These are phyloP conservation scores for Margarornis squamiger DNA, from an alignment of 2,797 vertebrate species.

Conservation along the genomic window DNA sequence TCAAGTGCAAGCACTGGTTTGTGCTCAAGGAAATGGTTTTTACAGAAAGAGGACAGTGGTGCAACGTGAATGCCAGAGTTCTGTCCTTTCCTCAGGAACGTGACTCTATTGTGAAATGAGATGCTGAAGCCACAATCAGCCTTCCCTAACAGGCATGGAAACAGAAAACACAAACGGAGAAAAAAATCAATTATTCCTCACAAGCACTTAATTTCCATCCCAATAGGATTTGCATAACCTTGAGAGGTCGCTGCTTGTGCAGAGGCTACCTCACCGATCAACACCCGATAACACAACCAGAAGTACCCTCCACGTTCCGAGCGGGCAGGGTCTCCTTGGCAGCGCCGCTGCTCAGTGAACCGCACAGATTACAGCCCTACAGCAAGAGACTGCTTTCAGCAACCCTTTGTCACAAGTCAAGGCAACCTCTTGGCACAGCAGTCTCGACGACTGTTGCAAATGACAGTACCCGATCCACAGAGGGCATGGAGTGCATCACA, in stretches of 20 bases:
- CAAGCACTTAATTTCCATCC: background rate
- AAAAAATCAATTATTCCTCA: background rate
- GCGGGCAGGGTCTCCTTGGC: background rate
- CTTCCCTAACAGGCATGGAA: background rate
- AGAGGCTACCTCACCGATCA: background rate
- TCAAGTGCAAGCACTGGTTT: background rate
- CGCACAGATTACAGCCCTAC: background rate
- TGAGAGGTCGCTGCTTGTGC: background rate
- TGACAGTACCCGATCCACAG: background rate
- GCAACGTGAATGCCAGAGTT: background rate
- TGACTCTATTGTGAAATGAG: background rate
- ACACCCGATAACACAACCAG: background rate
- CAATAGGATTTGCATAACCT: background rate
- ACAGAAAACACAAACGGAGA: background rate
- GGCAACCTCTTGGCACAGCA: background rate
- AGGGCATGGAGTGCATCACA: background rate
- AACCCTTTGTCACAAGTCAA: background rate
- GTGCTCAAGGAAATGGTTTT: background rate
- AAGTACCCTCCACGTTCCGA: fast-evolving
- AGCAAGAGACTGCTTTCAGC: background rate
- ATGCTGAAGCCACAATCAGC: background rate
- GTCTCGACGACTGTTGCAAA: background rate
- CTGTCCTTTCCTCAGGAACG: background rate
- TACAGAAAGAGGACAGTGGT: background rate
- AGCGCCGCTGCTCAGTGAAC: background rate